phyloP scores from a whole-genome alignment of 2,797 vertebrate species.

The Chanos chanos region DNA sequence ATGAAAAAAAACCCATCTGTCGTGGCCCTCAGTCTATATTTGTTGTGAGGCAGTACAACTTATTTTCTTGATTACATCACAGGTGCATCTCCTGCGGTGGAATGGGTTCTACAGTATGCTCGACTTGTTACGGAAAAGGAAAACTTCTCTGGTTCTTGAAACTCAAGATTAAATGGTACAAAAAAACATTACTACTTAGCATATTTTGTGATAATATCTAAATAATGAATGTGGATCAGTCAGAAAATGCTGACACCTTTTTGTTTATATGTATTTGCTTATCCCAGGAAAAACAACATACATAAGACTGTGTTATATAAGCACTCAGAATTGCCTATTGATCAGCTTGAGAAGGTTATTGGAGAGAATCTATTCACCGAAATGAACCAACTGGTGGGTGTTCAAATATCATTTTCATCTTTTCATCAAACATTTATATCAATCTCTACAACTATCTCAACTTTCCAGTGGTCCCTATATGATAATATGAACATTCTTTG shows the following conservation, averaged over 20 bases:
- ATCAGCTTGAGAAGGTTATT: neutral
- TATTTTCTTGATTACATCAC: neutral
- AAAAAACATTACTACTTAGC: neutral
- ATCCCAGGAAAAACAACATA: conserved; percentile 23
- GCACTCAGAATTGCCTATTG: conserved; percentile 25
- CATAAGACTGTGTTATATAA: conserved; percentile 23
- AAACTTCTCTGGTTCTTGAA: conserved; percentile 35
- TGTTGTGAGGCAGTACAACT: too few relatives aligned
- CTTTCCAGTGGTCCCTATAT: too few relatives aligned
- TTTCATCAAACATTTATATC: neutral
- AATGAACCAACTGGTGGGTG: conserved; percentile 36
- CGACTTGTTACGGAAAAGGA: conserved; percentile 29
- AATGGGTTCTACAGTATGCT: neutral
- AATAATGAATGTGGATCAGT: neutral
- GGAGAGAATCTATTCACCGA: conserved; percentile 41
- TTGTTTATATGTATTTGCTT: neutral
- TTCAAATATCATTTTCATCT: neutral
- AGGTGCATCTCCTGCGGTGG: conserved; percentile 33
- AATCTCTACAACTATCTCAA: too few relatives aligned
- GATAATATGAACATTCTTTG: too few relatives aligned
- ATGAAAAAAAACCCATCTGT: too few relatives aligned
- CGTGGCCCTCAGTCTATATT: too few relatives aligned
- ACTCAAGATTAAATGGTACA: conserved; percentile 48
- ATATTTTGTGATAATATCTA: neutral
- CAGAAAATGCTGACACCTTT: neutral